Conservation (phyloP, 2,797 vertebrate genomes). For the Hafferia zeledoni region DNA sequence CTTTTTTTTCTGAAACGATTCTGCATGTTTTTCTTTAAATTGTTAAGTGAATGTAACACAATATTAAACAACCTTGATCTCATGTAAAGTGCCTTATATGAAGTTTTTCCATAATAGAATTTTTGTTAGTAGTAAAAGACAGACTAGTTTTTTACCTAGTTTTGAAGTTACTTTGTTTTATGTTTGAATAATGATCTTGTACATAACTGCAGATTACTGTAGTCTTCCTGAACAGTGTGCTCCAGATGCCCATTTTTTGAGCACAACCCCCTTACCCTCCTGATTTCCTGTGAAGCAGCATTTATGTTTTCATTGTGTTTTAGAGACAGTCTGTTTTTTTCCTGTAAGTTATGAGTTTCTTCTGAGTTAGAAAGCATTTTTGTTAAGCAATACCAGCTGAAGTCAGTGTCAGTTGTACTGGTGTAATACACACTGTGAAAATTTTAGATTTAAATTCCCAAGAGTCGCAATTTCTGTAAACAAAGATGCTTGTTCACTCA, state of each 20-base stretch:
- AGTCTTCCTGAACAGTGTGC: background rate
- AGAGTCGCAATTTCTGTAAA: background rate
- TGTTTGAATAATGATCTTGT: background rate
- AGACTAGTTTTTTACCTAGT: background rate
- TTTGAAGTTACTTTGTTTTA: background rate
- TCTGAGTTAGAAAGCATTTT: background rate
- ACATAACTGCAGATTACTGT: background rate
- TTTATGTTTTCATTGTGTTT: background rate
- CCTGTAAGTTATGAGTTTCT: background rate
- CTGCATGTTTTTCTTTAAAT: background rate
- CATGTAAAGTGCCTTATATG: background rate
- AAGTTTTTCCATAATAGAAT: background rate
- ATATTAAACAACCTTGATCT: background rate
- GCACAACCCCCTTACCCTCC: fast-evolving
- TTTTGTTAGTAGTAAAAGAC: background rate
- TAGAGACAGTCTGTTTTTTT: background rate
- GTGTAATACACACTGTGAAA: background rate
- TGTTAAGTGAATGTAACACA: background rate
- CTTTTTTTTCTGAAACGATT: fast-evolving
- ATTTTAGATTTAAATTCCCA: background rate
- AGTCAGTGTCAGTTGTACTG: background rate
- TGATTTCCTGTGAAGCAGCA: background rate
- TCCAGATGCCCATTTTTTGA: background rate
- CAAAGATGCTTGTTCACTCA: background rate
- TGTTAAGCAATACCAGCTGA: background rate